Conservation (phyloP, 2,888 invertebrate genomes). For the Neoascia interrupta region DNA sequence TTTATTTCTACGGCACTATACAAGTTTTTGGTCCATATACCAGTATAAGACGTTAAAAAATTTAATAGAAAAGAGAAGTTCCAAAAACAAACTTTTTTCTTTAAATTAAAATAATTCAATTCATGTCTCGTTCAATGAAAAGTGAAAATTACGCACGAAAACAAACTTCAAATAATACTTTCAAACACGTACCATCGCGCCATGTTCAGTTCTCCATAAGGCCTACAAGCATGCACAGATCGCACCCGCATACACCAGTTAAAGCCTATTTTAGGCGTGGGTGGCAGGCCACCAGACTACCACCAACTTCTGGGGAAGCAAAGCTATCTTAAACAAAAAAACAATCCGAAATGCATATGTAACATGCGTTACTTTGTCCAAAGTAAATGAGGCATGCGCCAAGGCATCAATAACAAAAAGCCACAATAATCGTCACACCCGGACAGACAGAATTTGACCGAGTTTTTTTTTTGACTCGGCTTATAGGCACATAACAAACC, state of each 20-base stretch:
- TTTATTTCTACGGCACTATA: too few relatives aligned
- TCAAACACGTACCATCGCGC: conserved; percentile 48
- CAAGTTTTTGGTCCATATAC: too few relatives aligned
- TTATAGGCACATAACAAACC: too few relatives aligned
- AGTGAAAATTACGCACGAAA: conserved; percentile 46
- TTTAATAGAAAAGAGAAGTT: too few relatives aligned
- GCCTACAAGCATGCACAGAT: not conserved
- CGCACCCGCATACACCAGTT: conserved; percentile 9
- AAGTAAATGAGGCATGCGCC: too few relatives aligned
- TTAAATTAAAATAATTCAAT: conserved; percentile 16
- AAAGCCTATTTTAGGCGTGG: not conserved
- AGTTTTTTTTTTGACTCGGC: conserved; percentile 42
- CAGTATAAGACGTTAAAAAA: too few relatives aligned
- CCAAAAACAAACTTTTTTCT: conserved; percentile 2
- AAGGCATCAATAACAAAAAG: conserved; percentile 13
- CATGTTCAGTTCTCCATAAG: not conserved
- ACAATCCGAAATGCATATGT: too few relatives aligned
- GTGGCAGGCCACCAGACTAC: not conserved
- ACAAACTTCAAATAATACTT: conserved; percentile 42
- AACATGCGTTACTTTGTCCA: too few relatives aligned
- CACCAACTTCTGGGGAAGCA: not conserved
- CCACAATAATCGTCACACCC: not conserved
- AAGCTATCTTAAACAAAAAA: not conserved
- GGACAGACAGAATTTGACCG: conserved; percentile 42
- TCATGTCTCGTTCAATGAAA: conserved; percentile 31